Evolutionary conservation across 2,113 vertebrate genomes (phyloP).

Genomic region (Cyanoramphus novaezelandiae): DNA sequence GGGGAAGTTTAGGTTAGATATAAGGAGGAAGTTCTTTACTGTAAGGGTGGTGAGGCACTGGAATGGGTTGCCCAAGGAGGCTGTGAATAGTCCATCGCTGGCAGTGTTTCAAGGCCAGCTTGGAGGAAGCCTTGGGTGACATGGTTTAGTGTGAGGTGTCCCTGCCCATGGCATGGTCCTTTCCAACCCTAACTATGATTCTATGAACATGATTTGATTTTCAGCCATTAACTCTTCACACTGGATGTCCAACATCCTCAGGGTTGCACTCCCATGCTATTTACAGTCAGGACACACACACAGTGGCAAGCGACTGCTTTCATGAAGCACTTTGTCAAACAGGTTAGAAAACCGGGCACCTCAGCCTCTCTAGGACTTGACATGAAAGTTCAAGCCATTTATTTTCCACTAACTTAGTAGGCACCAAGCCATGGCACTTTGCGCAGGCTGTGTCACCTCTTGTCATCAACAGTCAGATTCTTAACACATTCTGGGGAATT

Average conservation of each 20-base stretch:
- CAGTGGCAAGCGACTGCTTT: neutral
- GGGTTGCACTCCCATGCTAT: neutral
- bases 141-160: too few relatives aligned
- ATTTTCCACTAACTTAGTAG: neutral
- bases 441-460: neutral
- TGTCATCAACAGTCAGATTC: neutral
- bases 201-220: neutral
- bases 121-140: too few relatives aligned
- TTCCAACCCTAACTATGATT: too few relatives aligned
- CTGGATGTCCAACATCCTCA: accelerated
- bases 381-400: neutral
- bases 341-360: neutral
- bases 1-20: too few relatives aligned
- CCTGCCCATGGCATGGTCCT: too few relatives aligned
- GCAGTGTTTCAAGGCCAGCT: too few relatives aligned
- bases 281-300: neutral
- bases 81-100: too few relatives aligned
- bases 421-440: neutral
- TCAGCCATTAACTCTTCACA: neutral
- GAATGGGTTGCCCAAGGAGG: too few relatives aligned
- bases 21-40: too few relatives aligned
- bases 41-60: too few relatives aligned
- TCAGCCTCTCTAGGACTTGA: neutral
- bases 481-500: neutral
- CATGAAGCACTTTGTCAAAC: accelerated